Evolutionary conservation across 2,113 vertebrate species (phyloP).

Genomic region (Gavialis gangeticus): DNA sequence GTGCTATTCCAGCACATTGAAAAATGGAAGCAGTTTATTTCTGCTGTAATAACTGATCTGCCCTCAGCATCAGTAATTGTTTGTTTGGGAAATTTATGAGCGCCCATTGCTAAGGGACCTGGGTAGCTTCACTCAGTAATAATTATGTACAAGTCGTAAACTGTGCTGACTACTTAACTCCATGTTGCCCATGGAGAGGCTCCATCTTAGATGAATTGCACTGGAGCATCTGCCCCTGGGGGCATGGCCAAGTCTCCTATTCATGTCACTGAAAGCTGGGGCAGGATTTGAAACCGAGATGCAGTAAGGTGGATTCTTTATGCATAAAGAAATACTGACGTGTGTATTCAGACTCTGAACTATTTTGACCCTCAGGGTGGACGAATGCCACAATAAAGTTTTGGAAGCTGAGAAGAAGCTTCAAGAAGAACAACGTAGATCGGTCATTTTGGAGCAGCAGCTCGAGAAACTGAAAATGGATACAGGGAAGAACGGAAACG

Average conservation of each 20-base stretch:
- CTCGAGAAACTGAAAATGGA: constrained; percentile 81
- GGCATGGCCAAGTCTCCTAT: neutral
- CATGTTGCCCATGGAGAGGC: neutral
- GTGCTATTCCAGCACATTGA: neutral
- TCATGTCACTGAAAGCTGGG: neutral
- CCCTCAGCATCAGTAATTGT: neutral
- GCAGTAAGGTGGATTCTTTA: neutral
- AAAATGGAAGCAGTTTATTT: constrained; percentile 12
- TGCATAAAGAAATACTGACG: neutral
- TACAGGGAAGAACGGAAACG: constrained; percentile 1
- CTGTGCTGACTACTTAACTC: neutral
- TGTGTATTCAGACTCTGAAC: neutral
- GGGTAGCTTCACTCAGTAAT: neutral
- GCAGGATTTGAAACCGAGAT: neutral
- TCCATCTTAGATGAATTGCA: neutral
- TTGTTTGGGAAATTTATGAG: neutral
- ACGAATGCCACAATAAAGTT: constrained; percentile 68
- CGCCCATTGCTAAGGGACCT: neutral
- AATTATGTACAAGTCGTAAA: neutral
- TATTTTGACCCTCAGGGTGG: constrained; percentile 72
- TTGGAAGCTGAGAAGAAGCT: constrained; percentile 79
- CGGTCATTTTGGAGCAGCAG: constrained; percentile 79
- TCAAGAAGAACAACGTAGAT: constrained; percentile 72
- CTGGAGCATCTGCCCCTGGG: neutral
- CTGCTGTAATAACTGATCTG: neutral